Conservation (phyloP, 1,140 invertebrate species). For the Eufriesea mexicana region DNA sequence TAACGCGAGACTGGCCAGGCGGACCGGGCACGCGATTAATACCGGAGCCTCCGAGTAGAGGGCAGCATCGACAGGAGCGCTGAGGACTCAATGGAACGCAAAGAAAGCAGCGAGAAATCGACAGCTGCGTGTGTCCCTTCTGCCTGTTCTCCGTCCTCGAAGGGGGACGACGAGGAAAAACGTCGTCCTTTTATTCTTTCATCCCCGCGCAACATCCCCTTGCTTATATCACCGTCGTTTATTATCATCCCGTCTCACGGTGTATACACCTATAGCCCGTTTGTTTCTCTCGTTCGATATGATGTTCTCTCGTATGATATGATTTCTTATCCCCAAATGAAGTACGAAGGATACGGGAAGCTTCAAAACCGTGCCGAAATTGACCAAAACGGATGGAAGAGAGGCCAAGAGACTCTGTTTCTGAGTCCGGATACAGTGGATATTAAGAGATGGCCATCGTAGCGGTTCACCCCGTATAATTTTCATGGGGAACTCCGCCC, state of each 20-base stretch:
- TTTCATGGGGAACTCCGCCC: slow-evolving; percentile 22
- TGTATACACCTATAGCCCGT: no score
- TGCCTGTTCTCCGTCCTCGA: slow-evolving; percentile 19
- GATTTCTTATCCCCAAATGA: no score
- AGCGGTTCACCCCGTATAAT: slow-evolving; percentile 50
- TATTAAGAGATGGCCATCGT: slow-evolving; percentile 35
- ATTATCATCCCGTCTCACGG: background rate
- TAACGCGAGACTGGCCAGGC: no score
- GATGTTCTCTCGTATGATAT: no score
- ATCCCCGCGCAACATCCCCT: slow-evolving; percentile 10
- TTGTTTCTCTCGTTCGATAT: no score
- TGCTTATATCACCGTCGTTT: slow-evolving; percentile 9
- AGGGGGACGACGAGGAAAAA: slow-evolving; percentile 12
- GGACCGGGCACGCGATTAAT: background rate
- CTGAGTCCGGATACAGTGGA: background rate
- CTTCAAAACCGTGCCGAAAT: no score
- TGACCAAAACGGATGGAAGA: background rate
- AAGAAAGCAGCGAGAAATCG: slow-evolving; percentile 49
- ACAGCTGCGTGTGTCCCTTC: slow-evolving; percentile 49
- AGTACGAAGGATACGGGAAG: no score
- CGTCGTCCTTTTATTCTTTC: slow-evolving; percentile 37
- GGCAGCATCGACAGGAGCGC: slow-evolving; percentile 63
- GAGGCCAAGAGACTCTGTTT: background rate
- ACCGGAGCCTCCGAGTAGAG: slow-evolving; percentile 38
- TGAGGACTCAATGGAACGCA: slow-evolving; percentile 8